phyloP scores from a whole-genome alignment of 2,113 vertebrate genomes.

The Sinosuthora webbiana region DNA sequence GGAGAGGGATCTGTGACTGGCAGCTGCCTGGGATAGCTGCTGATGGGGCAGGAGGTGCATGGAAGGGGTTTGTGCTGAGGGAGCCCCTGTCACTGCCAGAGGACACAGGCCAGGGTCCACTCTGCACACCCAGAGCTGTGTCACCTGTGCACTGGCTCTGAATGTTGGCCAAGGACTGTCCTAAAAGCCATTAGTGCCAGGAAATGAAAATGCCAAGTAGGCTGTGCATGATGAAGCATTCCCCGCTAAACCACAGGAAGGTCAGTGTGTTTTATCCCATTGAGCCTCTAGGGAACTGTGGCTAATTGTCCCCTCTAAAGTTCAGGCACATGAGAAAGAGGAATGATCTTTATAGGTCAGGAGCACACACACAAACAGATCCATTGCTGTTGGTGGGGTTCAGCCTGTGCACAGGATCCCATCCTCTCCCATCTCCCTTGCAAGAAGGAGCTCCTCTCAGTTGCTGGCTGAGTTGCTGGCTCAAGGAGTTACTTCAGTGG shows the following conservation, averaged over 20 bases:
- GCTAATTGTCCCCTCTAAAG: not conserved
- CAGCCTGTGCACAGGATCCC: not conserved
- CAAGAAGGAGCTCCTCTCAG: not conserved
- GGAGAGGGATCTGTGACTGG: not conserved
- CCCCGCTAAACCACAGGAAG: not conserved
- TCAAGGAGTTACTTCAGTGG: not conserved
- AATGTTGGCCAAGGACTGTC: not conserved
- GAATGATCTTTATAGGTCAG: not conserved
- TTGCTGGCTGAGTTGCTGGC: not conserved
- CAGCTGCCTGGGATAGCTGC: not conserved
- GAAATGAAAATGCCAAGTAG: not conserved
- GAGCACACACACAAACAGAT: not conserved
- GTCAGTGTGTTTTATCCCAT: not conserved
- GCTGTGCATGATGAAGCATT: not conserved
- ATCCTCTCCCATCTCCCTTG: not conserved
- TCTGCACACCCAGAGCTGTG: not conserved
- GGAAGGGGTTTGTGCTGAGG: not conserved
- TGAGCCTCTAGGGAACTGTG: not conserved
- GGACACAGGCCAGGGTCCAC: not conserved
- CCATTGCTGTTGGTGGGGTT: not conserved
- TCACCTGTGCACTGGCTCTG: not conserved
- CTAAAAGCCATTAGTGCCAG: not conserved
- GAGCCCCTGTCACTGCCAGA: not conserved
- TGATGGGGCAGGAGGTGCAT: not conserved
- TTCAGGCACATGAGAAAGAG: not conserved